Evolutionary conservation across 1,140 invertebrate species (phyloP).

Genomic region (Ganaspis sp.): DNA sequence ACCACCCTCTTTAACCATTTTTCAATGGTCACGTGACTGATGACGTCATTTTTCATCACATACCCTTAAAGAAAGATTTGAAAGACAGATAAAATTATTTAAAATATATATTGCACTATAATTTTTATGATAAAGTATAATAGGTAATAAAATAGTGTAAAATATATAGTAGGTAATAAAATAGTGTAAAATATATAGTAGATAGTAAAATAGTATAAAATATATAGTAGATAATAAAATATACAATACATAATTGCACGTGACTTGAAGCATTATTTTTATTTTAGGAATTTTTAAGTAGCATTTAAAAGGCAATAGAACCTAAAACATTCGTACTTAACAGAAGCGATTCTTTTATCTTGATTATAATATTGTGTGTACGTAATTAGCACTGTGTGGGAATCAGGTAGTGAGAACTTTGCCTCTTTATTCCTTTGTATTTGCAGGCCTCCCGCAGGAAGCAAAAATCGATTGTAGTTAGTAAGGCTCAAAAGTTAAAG

Average conservation of each 20-base stretch:
- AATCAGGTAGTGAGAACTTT: conserved; percentile 72
- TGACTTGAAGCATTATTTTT: neutral
- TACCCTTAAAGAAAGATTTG: too few relatives aligned
- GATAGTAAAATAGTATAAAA: too few relatives aligned
- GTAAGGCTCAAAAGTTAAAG: conserved; percentile 84
- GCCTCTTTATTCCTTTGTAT: conserved; percentile 66
- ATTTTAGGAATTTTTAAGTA: conserved; percentile 29
- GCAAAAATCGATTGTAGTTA: conserved; percentile 83
- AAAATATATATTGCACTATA: too few relatives aligned
- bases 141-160: too few relatives aligned
- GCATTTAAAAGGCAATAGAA: conserved; percentile 44
- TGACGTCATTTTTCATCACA: too few relatives aligned
- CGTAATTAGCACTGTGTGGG: conserved; percentile 68
- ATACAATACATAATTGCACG: neutral
- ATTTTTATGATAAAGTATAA: too few relatives aligned
- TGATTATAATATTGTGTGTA: conserved; percentile 69
- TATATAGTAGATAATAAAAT: too few relatives aligned
- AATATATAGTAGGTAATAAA: too few relatives aligned
- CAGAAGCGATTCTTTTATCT: conserved; percentile 58
- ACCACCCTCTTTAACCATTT: too few relatives aligned
- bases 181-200: too few relatives aligned
- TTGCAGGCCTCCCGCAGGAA: conserved; percentile 85
- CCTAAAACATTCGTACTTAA: conserved; percentile 45
- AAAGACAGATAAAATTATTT: too few relatives aligned
- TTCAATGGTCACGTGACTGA: too few relatives aligned